Conservation (phyloP, 2,888 invertebrate species). For the Muscina levida region DNA sequence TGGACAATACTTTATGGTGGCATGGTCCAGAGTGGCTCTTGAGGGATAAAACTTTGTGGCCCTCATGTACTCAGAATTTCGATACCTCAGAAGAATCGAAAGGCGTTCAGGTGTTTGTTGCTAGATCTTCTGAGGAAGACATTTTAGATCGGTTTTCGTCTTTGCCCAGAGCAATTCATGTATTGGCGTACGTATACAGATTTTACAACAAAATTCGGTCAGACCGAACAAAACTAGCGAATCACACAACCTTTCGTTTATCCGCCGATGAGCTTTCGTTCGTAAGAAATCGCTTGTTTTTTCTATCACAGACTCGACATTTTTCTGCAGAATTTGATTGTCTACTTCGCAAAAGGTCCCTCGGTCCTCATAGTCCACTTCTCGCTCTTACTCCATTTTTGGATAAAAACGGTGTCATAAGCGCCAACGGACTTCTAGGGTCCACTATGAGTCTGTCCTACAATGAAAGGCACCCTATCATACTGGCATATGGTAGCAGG, state of each 20-base stretch:
- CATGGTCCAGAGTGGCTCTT: neutral
- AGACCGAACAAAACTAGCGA: neutral
- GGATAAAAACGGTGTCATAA: neutral
- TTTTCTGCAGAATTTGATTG: neutral
- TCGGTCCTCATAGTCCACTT: neutral
- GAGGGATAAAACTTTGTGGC: neutral
- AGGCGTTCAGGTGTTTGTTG: neutral
- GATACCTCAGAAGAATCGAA: neutral
- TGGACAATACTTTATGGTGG: neutral
- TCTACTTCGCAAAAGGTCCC: neutral
- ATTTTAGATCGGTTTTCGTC: neutral
- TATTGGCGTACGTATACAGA: neutral
- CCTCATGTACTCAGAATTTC: neutral
- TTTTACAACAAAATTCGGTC: neutral
- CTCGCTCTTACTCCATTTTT: neutral
- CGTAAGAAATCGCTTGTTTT: neutral
- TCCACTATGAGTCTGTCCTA: neutral
- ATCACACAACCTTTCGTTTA: neutral
- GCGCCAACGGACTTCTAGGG: neutral
- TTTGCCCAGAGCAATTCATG: neutral
- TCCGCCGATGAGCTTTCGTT: neutral
- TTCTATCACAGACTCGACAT: neutral
- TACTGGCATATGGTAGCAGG: neutral
- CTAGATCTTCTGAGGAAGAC: neutral
- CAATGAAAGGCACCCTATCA: neutral